A percentile compares a stretch with the other conserved stretches of the same genome.
Conservation (phyloP, 2,113 vertebrate genomes). For the Melanerpes aurifrons region DNA sequence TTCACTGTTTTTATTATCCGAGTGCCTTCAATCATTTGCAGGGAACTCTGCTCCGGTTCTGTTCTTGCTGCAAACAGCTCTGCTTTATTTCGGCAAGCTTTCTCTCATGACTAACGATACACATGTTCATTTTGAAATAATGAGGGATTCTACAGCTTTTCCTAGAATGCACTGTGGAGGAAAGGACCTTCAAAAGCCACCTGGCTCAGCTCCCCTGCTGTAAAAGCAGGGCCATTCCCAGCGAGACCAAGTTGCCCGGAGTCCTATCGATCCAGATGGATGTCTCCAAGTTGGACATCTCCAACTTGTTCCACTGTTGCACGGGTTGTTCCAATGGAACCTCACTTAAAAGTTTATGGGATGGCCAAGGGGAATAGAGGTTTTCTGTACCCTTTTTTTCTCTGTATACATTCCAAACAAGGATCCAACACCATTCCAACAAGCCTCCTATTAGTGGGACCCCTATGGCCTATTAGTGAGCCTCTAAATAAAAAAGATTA, state of each 20-base stretch:
- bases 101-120: not conserved
- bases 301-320: too few species aligned
- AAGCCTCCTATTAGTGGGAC: not conserved
- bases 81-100: not conserved
- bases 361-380: not conserved
- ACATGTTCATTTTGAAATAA: not conserved
- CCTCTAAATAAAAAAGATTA: not conserved
- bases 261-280: too few species aligned
- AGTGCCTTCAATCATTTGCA: not conserved
- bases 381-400: not conserved
- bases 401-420: not conserved
- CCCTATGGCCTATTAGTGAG: accelerated
- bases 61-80: not conserved
- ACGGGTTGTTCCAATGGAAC: not conserved
- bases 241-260: too few species aligned
- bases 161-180: too few species aligned
- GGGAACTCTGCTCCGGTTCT: not conserved
- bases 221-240: too few species aligned
- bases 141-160: not conserved
- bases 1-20: not conserved
- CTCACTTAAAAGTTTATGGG: not conserved
- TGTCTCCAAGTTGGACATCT: too few species aligned
- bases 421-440: not conserved
- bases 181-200: too few species aligned
- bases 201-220: too few species aligned